phyloP scores from a whole-genome alignment of 1,140 invertebrate species.

The Drosophila bipectinata region DNA sequence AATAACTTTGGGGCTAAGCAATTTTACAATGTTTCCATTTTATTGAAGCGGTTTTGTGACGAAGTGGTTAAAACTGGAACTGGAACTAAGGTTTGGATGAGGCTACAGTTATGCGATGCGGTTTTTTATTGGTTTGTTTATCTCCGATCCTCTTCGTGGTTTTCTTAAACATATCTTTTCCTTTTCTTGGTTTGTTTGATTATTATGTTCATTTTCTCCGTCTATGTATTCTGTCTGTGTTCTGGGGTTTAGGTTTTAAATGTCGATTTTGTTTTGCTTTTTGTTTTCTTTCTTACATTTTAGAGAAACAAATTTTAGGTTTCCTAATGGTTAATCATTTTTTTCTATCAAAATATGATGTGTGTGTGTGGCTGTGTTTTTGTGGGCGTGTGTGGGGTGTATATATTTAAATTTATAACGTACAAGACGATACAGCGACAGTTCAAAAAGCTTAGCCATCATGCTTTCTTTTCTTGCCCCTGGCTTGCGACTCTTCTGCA shows the following conservation, averaged over 20 bases:
- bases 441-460: constrained; percentile 83
- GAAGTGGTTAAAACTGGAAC: constrained; percentile 42
- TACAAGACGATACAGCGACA: constrained; percentile 68
- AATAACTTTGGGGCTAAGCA: constrained; percentile 63
- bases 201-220: constrained; percentile 62
- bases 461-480: constrained; percentile 90
- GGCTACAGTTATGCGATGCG: constrained; percentile 40
- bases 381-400: constrained; percentile 43
- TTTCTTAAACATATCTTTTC: constrained; percentile 60
- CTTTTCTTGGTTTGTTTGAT: constrained; percentile 66
- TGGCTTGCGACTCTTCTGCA: constrained; percentile 85
- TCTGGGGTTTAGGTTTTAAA: constrained; percentile 21
- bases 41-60: constrained; percentile 25
- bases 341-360: constrained; percentile 80
- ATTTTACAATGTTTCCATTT: constrained; percentile 53
- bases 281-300: constrained; percentile 60
- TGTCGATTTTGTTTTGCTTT: constrained; percentile 36
- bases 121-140: constrained; percentile 22
- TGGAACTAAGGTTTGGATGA: constrained; percentile 45
- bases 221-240: constrained; percentile 18
- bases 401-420: constrained; percentile 76
- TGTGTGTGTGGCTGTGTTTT: constrained; percentile 56
- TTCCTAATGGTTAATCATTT: constrained; percentile 44
- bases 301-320: constrained; percentile 69
- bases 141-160: constrained; percentile 26